A percentile compares a stretch with the other conserved stretches of the same genome.
Evolutionary conservation across 2,888 invertebrate genomes (phyloP).

Genomic region (Tetragnatha montana): DNA sequence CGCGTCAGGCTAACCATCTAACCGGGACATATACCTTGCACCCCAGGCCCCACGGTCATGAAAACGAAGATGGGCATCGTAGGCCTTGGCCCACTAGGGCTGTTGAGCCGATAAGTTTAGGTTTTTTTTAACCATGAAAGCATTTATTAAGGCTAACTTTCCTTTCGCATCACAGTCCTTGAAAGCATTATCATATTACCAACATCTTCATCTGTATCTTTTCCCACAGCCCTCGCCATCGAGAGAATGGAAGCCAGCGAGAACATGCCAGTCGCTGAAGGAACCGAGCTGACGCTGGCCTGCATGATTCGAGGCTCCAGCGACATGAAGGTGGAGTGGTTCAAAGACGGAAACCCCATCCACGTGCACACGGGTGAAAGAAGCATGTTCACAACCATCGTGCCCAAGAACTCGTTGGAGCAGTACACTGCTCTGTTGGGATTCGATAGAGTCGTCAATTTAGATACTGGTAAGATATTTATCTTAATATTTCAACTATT

Average conservation of each 20-base stretch:
- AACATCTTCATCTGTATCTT: background rate
- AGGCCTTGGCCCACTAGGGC: no score
- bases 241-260: constrained; percentile 59
- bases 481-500: background rate
- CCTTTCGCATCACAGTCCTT: no score
- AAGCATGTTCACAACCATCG: constrained; percentile 62
- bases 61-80: no score
- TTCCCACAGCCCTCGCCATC: constrained; percentile 59
- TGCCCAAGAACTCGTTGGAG: constrained; percentile 64
- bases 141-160: no score
- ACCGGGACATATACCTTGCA: no score
- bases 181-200: no score
- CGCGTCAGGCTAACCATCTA: no score
- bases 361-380: constrained; percentile 50
- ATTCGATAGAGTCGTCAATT: constrained; percentile 55
- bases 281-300: constrained; percentile 70
- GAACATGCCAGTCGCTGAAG: constrained; percentile 64
- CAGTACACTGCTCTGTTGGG: constrained; percentile 65
- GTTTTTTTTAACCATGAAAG: no score
- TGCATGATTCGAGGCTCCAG: constrained; percentile 72
- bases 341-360: constrained; percentile 70
- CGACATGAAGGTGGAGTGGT: constrained; percentile 71
- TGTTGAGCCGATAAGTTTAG: no score
- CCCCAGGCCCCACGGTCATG: no score
- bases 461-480: constrained; percentile 64